These are phyloP conservation scores for Carcharodon carcharias DNA, from an alignment of 2,797 vertebrate species.

Conservation along the genomic window DNA sequence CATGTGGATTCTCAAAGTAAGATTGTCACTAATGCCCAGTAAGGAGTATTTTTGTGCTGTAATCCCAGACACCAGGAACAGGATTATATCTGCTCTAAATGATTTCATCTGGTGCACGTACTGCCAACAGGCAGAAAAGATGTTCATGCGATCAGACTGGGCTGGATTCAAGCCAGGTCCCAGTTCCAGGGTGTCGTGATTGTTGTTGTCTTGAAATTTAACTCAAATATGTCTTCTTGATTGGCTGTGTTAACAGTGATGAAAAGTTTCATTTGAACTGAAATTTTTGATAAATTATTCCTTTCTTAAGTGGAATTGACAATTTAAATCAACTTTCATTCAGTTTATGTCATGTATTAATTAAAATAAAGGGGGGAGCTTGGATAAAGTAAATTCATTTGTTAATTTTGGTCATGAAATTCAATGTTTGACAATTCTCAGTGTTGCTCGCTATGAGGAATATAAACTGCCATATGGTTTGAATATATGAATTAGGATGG, in stretches of 20 bases:
- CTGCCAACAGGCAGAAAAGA: neutral
- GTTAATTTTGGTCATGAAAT: neutral
- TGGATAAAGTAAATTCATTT: neutral
- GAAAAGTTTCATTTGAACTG: neutral
- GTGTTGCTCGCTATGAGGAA: neutral
- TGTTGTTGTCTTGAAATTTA: neutral
- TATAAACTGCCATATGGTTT: neutral
- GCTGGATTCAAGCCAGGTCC: neutral
- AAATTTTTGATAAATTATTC: neutral
- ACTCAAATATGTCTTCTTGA: neutral
- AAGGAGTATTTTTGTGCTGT: too few relatives aligned
- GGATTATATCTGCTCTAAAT: neutral
- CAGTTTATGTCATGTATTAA: neutral
- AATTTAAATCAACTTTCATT: neutral
- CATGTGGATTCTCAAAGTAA: neutral
- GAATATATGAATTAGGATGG: neutral
- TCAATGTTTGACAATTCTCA: neutral
- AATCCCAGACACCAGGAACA: neutral
- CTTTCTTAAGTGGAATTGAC: neutral
- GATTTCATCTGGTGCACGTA: neutral
- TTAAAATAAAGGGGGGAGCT: neutral
- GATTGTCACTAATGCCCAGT: neutral
- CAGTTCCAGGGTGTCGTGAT: neutral
- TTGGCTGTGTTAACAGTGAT: neutral
- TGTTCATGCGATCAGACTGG: neutral